Evolutionary conservation across 2,888 invertebrate genomes (phyloP).

Genomic region (Xestia rhomboidea): DNA sequence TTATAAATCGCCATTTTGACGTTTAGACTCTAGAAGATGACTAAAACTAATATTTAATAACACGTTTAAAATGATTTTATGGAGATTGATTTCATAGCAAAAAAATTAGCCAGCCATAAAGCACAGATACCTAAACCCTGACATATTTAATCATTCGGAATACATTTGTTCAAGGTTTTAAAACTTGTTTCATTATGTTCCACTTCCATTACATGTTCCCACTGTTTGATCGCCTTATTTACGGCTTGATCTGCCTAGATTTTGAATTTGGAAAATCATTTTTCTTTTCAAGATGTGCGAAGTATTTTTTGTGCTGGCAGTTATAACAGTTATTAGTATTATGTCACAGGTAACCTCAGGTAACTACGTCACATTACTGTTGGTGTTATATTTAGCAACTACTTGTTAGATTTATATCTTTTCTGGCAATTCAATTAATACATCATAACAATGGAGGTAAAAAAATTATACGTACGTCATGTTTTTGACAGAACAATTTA

Average conservation of each 20-base stretch:
- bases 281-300: not conserved
- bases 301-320: not conserved
- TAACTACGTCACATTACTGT: not conserved
- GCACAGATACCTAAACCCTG: constrained; percentile 5
- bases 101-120: constrained; percentile 7
- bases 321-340: not conserved
- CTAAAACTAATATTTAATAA: not conserved
- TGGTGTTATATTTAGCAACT: constrained; percentile 15
- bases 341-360: not conserved
- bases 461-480: not conserved
- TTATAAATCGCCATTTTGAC: not conserved
- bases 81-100: not conserved
- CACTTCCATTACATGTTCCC: not conserved
- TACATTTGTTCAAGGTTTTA: constrained; percentile 20
- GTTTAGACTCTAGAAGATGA: not conserved
- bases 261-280: not conserved
- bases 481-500: not conserved
- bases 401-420: constrained; percentile 19
- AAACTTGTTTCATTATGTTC: constrained; percentile 7
- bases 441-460: not conserved
- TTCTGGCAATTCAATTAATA: constrained; percentile 5
- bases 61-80: not conserved
- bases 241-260: not conserved
- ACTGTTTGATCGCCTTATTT: not conserved
- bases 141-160: constrained; percentile 10